These are phyloP conservation scores for Mellivora capensis DNA, from an alignment of 2,113 vertebrate genomes.

Conservation along the genomic window DNA sequence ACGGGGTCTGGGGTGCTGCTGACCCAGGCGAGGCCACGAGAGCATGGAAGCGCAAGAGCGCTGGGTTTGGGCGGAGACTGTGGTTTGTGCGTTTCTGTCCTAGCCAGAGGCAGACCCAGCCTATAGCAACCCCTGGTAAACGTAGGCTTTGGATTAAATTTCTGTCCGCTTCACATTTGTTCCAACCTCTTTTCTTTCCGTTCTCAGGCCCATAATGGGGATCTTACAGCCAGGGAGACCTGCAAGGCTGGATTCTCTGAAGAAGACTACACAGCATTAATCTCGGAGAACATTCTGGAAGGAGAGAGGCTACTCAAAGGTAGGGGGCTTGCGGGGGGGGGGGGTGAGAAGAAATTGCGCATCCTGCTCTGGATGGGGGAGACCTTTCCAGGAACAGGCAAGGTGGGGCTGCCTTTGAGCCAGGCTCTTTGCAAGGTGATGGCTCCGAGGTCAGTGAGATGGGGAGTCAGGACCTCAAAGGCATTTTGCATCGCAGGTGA, in stretches of 20 bases:
- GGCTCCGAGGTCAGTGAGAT: constrained; percentile 47
- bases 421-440: constrained; percentile 38
- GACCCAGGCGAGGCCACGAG: neutral
- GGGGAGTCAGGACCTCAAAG: constrained; percentile 3
- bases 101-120: neutral
- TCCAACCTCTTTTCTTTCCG: constrained; percentile 21
- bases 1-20: neutral
- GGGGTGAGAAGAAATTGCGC: neutral
- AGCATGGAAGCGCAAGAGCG: fast-evolving
- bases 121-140: fast-evolving
- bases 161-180: neutral
- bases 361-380: neutral
- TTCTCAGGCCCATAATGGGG: constrained; percentile 80
- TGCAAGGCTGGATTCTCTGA: constrained; percentile 86
- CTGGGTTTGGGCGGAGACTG: no score
- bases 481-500: constrained; percentile 62
- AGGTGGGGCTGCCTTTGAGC: constrained; percentile 42
- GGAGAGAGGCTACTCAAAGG: constrained; percentile 88
- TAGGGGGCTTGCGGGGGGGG: constrained; percentile 57
- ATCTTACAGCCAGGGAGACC: constrained; percentile 80
- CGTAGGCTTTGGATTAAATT: neutral
- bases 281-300: constrained; percentile 82
- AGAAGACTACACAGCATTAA: constrained; percentile 80
- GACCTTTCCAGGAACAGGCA: neutral
- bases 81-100: neutral